Evolutionary conservation across 2,797 vertebrate genomes (phyloP).

Genomic region (Hylomyscus alleni): DNA sequence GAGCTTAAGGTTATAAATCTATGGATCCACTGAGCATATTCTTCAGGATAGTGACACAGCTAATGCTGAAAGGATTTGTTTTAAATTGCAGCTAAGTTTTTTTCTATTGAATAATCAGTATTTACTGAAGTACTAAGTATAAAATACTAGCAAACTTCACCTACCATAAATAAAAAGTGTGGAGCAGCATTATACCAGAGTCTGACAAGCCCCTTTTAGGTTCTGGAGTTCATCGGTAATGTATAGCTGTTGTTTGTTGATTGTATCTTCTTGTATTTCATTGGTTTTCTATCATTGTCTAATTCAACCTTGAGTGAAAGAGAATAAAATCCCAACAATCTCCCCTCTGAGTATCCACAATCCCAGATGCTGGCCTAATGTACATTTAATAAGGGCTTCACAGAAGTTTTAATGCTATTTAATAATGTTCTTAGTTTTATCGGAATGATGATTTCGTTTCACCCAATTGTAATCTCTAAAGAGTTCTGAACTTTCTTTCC

Average conservation of each 20-base stretch:
- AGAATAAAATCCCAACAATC: not conserved
- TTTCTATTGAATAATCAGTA: not conserved
- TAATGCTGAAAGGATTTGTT: not conserved
- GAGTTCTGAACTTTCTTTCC: not conserved
- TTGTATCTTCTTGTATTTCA: not conserved
- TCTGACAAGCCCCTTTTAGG: not conserved
- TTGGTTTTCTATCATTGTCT: slow-evolving; percentile 2
- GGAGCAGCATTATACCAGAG: not conserved
- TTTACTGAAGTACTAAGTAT: slow-evolving; percentile 24
- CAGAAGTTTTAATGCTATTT: not conserved
- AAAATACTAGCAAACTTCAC: not conserved
- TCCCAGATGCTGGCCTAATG: not conserved
- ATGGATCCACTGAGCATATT: not conserved
- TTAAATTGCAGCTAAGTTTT: not conserved
- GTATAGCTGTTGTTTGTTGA: not conserved
- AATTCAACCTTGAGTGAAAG: not conserved
- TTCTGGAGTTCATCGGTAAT: not conserved
- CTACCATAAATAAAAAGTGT: not conserved
- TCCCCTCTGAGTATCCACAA: not conserved
- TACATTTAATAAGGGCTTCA: not conserved
- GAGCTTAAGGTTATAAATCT: not conserved
- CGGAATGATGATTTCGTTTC: slow-evolving; percentile 24
- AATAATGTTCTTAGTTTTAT: not conserved
- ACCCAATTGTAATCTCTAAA: not conserved
- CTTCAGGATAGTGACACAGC: not conserved